Base-by-base conservation (phyloP, 1,140 invertebrate species). In the Manduca sexta region DNA sequence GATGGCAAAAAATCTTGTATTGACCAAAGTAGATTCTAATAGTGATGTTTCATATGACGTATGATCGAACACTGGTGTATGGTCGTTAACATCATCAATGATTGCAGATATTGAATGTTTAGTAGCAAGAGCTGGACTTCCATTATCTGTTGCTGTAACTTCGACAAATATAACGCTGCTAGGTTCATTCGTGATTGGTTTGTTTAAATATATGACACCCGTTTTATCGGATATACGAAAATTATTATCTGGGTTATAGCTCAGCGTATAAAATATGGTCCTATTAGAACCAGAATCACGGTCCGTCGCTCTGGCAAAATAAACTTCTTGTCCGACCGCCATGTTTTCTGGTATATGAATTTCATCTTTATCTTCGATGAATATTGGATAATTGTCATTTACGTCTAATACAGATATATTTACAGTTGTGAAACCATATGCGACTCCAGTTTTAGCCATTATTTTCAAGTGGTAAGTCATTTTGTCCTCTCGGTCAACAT, bases 31-130 rank as follows among this genome's bases (percentile, higher is more conserved):
- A 0, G 95, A 95, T 87, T 99, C 97, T 0, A 93, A 84, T 14
- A 99, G 74, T 0, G 95, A 96, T 0, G 93, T 96, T 87, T 98
- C 95, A 73, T 98, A 98, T 1, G 93, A 94, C 0, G 93, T 93
- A 52, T 95, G 91, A 77, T 96, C 93, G 79, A 99, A 99, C 0
- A 96, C 91, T 0, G 97, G 97, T 0, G 95, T 97, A 65, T 97
- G 96, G 80, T 98, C 96, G 76, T 99, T 99, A 0, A 97, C 95
- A 78, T 99, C 97, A 39, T 92, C 90, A 46, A 98, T 89, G 3
- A 88, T 89, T 5, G 97, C 89, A 0, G 88, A 86, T 8, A 98
- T 88, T 8, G 90, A 88, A 54, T 95, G 91, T 41, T 91, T 92
- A 0, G 94, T 92, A 8, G 92, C 91, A 4, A 97, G 79, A 0